Evolutionary conservation across 92 coral and sea anemone genomes (phyloP).

Genomic region (Hydrozoanthus gracilis): DNA sequence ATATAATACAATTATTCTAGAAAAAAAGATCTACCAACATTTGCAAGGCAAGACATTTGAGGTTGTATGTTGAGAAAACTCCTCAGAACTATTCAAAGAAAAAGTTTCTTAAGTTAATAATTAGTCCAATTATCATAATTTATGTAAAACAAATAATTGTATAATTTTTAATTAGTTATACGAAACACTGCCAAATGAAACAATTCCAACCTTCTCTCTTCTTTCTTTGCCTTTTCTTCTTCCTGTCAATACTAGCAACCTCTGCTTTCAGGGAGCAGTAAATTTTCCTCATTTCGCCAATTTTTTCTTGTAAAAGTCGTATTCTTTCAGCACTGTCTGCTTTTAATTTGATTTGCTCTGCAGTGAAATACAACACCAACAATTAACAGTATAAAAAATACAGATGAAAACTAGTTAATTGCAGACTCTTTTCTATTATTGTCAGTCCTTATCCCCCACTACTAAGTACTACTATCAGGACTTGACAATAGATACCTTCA

Average conservation of each 20-base stretch:
- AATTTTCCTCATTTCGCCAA: conserved; percentile 94
- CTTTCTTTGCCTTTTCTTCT: conserved; percentile 86
- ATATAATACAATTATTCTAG: too few relatives aligned
- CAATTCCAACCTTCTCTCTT: conserved; percentile 82
- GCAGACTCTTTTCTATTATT: too few relatives aligned
- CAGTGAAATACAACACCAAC: neutral
- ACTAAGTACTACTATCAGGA: too few relatives aligned
- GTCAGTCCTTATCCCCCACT: too few relatives aligned
- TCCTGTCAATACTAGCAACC: conserved; percentile 98
- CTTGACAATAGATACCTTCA: too few relatives aligned
- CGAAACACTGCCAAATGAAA: neutral
- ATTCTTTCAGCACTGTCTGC: conserved; percentile 97
- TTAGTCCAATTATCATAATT: neutral
- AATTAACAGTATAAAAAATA: neutral
- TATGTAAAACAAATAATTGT: neutral
- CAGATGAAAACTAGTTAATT: too few relatives aligned
- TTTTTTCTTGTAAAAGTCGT: conserved; percentile 86
- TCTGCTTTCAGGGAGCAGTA: conserved; percentile 95
- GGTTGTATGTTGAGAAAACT: too few relatives aligned
- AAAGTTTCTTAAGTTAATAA: too few relatives aligned
- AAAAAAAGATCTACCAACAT: too few relatives aligned
- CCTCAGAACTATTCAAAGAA: too few relatives aligned
- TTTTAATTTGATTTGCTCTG: conserved; percentile 88
- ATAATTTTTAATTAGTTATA: too few relatives aligned
- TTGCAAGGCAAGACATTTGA: too few relatives aligned